These are phyloP conservation scores for Colletes gigas DNA, from an alignment of 1,140 invertebrate species.

Conservation along the genomic window DNA sequence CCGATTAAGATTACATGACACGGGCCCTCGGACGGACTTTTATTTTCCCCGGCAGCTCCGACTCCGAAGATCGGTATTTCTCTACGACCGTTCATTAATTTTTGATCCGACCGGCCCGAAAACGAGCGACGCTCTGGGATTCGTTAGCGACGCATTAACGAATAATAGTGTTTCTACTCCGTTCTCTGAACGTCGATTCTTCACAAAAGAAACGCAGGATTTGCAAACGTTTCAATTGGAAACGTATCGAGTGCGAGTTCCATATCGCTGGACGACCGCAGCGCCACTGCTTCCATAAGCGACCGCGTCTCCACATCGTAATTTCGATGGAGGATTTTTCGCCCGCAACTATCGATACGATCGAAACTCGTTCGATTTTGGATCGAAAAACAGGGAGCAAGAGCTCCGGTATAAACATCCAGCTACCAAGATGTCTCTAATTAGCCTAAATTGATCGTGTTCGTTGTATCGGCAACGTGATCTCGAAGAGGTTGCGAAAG, in stretches of 20 bases:
- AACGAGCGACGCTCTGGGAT: not conserved
- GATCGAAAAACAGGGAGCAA: not conserved
- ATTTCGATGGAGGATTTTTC: not conserved
- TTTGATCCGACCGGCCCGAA: not conserved
- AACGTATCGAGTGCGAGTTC: no score
- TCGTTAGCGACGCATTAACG: slow-evolving; percentile 3
- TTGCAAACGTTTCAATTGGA: no score
- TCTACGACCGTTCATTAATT: slow-evolving; percentile 29
- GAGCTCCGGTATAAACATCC: not conserved
- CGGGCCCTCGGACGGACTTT: slow-evolving; percentile 30
- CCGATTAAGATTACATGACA: slow-evolving; percentile 57
- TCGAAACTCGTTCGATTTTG: not conserved
- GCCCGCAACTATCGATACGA: no score
- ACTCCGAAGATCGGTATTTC: slow-evolving; percentile 1
- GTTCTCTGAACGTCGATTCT: no score
- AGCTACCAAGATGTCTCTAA: not conserved
- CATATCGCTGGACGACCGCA: not conserved
- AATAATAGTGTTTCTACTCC: no score
- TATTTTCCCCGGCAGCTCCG: not conserved
- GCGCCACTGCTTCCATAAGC: not conserved
- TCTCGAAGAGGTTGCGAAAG: not conserved
- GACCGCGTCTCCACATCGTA: not conserved
- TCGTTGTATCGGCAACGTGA: not conserved
- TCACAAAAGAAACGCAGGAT: no score
- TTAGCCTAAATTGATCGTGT: not conserved